Evolutionary conservation across 2,797 vertebrate species (phyloP), one percentile per base, ranked within the genome.

Genomic region (Crax fasciolata): DNA sequence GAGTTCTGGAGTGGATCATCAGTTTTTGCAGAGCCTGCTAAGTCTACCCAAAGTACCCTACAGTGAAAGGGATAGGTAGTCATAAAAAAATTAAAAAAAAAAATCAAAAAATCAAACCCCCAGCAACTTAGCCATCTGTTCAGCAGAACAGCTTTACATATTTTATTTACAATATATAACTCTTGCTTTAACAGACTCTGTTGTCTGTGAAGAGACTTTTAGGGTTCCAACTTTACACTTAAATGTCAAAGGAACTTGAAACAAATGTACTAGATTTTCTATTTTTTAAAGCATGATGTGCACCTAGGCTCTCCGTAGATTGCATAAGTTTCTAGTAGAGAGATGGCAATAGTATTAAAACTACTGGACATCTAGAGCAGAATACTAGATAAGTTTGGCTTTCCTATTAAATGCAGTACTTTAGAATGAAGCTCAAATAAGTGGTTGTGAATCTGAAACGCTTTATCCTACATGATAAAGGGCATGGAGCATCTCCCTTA

Each of bases 121-220:
- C 5, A 65, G 27, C 30, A 87, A 65, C 35, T 38, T 77, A 65
- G 55, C 90, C 52, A 87, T 81, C 87, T 87, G 70, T 67, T 93
- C 65, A 65, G 25, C 82, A 91, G 84, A 89, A 72, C 49, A 43
- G 58, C 32, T 92, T 89, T 75, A 18, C 39, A 24, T 68, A n/a
- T 83, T 95, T 92, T 94, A 87, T 94, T 95, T 93, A 74, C 81
- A 57, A 20, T 77, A 25, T 35, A 5, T 87, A 87, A 72, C 59
- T 91, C 49, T 65, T 91, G 35, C 21, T 91, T 83, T 89, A 91
- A 61, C 38, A 85, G 74, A 54, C 70, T 87, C 1, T 0, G 28
- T 87, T 87, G 78, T 91, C 38, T 51, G 24, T 84, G 82, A 94
- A 88, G 73, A 84, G 39, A 51, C 80, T 91, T 93, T 93, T 70